A percentile compares a stretch with the other conserved stretches of the same genome.
Conservation (phyloP, 2,888 invertebrate species). For the Camptogramma bilineatum region DNA sequence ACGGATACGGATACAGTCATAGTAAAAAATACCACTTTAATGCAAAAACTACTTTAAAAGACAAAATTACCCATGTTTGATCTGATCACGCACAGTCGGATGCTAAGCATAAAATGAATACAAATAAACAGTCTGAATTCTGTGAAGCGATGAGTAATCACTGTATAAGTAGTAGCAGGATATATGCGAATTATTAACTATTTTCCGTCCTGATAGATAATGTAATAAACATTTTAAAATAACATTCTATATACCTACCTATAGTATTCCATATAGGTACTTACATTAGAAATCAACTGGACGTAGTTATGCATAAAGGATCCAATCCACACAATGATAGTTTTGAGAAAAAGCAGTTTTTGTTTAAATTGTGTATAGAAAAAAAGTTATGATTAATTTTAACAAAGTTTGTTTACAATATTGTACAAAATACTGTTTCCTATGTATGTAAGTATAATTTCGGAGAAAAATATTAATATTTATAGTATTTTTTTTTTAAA, state of each 20-base stretch:
- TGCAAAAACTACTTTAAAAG: not conserved
- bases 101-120: slow-evolving; percentile 37
- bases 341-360: too few relatives aligned
- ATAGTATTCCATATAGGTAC: too few relatives aligned
- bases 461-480: too few relatives aligned
- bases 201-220: not conserved
- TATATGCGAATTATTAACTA: slow-evolving; percentile 5
- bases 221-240: not conserved
- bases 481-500: too few relatives aligned
- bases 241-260: not conserved
- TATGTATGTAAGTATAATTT: too few relatives aligned
- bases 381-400: too few relatives aligned
- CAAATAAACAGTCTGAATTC: slow-evolving; percentile 54
- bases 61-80: slow-evolving; percentile 19
- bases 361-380: too few relatives aligned
- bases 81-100: slow-evolving; percentile 31
- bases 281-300: too few relatives aligned
- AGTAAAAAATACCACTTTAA: not conserved
- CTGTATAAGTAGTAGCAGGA: not conserved
- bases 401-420: too few relatives aligned
- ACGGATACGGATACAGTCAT: not conserved
- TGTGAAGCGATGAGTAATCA: slow-evolving; percentile 59
- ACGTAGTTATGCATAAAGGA: too few relatives aligned
- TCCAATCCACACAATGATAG: too few relatives aligned
- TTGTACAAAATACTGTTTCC: too few relatives aligned